Base-by-base conservation (phyloP, 2,797 vertebrate genomes). In the Chelidonichthys spinosus region DNA sequence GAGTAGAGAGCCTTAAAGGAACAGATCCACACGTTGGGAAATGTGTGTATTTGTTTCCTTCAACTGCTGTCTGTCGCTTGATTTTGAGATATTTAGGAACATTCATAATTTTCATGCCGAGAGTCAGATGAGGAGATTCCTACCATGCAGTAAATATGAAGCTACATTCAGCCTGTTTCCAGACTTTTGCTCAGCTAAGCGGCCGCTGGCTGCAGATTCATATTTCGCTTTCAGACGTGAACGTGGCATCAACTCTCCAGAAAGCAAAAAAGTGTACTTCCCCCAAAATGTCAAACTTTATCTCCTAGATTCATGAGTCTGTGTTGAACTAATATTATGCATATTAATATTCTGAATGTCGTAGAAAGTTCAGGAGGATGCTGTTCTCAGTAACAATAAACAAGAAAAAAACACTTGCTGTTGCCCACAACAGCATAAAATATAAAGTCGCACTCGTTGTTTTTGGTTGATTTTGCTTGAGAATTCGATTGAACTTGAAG, bases 401-500 rank as follows among this genome's bases (percentile, higher is more conserved):
- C n/a, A 42, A 18, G 10, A 25, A 55, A 59, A 77, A 40, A 56
- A 39, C 8, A 71, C 6, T 44, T 62, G 1, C 13, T 4, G 32
- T 65, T 69, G 59, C 69, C 61, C 65, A 37, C 0, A 2, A 72
- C 63, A 63, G 32, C 2, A 37, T n/a, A 55, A 11, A 17, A 39
- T 17, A 42, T 54, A 10, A 3, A 4, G 15, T n/a, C n/a, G 39
- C 14, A 43, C 65, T 50, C 13, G 18, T 52, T 60, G 55, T 47
- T 79, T 66, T 63, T 8, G 5, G 14, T 63, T 5, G n/a, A 39
- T 74, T 25, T 88, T 56, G 33, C 44, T 47, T 66, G 18, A 65
- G 52, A 77, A 52, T 7, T 49, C 17, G 61, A 59, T 52, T 78
- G 36, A 93, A 94, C 93, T 94, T 94, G 92, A 93, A 94, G 92